Conservation (phyloP, 2,888 invertebrate genomes). For the Trilocha varians region DNA sequence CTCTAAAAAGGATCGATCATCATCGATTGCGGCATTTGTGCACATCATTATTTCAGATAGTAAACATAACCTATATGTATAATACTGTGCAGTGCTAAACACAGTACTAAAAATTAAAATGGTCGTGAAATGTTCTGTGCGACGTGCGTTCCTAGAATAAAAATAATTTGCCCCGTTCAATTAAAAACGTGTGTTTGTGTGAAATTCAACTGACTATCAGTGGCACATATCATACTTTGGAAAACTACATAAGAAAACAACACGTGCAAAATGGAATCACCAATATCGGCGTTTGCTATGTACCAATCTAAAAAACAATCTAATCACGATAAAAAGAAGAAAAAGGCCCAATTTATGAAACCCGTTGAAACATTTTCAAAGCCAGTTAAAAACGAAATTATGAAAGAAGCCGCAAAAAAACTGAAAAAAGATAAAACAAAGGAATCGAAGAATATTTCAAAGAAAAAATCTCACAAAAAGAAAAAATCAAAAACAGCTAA, state of each 20-base stretch:
- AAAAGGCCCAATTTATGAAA: constrained; percentile 8
- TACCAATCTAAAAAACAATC: constrained; percentile 42
- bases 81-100: too few relatives aligned
- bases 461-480: constrained; percentile 44
- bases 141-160: too few relatives aligned
- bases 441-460: constrained; percentile 33
- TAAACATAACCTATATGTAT: too few relatives aligned
- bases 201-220: too few relatives aligned
- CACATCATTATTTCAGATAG: too few relatives aligned
- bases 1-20: too few relatives aligned
- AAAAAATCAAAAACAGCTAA: constrained; percentile 24
- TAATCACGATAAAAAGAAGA: constrained; percentile 28
- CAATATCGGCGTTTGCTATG: constrained; percentile 56
- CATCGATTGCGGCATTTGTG: too few relatives aligned
- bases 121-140: too few relatives aligned
- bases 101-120: too few relatives aligned
- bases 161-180: too few relatives aligned
- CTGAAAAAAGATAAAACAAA: constrained; percentile 38
- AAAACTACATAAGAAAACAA: neutral
- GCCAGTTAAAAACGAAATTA: constrained; percentile 22
- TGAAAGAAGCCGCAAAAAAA: constrained; percentile 35
- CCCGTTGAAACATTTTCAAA: constrained; percentile 16
- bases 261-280: constrained; percentile 37
- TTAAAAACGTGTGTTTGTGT: too few relatives aligned
- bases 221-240: too few relatives aligned